These are phyloP conservation scores for Tiliacea citrago DNA, from an alignment of 2,888 invertebrate species.

Conservation along the genomic window DNA sequence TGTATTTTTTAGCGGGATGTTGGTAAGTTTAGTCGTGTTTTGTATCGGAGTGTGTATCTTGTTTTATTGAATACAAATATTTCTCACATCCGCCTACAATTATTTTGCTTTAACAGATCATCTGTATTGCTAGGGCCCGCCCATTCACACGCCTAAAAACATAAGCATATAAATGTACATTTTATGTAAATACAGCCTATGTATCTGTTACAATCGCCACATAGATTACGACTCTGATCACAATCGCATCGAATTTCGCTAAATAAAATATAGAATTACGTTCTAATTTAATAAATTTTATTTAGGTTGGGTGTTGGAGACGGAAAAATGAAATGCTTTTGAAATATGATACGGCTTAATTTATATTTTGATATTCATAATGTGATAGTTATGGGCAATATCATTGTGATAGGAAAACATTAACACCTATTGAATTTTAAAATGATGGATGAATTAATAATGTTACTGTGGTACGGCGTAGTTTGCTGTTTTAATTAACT, in stretches of 20 bases:
- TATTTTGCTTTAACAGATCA: not conserved
- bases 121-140: constrained; percentile 30
- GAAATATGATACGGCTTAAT: constrained; percentile 32
- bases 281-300: constrained; percentile 46
- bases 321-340: constrained; percentile 24
- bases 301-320: constrained; percentile 15
- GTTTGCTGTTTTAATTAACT: not conserved
- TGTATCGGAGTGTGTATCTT: too few relatives aligned
- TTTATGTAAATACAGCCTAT: constrained; percentile 37
- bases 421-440: constrained; percentile 17
- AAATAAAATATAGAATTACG: constrained; percentile 36
- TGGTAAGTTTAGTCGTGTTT: too few relatives aligned
- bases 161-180: constrained; percentile 39
- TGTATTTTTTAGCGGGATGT: too few relatives aligned
- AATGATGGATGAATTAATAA: not conserved
- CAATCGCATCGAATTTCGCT: constrained; percentile 33
- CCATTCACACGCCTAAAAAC: constrained; percentile 35
- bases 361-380: constrained; percentile 3
- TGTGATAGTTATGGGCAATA: constrained; percentile 13
- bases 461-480: not conserved
- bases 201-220: constrained; percentile 40
- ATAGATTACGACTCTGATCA: constrained; percentile 29
- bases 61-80: not conserved
- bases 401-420: not conserved
- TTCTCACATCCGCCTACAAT: constrained; percentile 17